Evolutionary conservation across 2,113 vertebrate genomes (phyloP).

Genomic region (Cepphus grylle): DNA sequence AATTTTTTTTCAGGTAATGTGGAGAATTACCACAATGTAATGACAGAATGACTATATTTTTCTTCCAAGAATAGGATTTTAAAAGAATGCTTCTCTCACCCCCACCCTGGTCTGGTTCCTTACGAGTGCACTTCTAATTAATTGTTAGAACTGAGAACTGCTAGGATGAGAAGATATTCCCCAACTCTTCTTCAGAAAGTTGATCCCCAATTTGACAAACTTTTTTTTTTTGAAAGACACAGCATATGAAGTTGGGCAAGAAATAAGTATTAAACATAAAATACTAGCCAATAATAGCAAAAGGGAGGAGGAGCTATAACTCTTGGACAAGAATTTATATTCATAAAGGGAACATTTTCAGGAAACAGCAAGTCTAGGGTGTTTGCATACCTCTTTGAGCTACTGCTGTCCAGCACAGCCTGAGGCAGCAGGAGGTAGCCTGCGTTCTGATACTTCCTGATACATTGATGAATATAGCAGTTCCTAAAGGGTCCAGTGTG

Average conservation of each 20-base stretch:
- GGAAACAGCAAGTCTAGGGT: background rate
- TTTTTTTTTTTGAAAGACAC: background rate
- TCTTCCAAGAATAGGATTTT: background rate
- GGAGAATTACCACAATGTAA: background rate
- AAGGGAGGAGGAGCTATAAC: background rate
- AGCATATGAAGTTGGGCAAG: background rate
- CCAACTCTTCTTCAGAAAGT: background rate
- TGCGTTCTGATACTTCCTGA: background rate
- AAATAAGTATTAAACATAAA: background rate
- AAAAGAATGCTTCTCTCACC: accelerated
- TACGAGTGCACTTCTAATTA: background rate
- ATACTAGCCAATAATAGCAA: background rate
- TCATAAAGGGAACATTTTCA: background rate
- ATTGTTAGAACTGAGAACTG: background rate
- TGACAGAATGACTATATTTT: background rate
- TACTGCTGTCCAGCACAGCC: background rate
- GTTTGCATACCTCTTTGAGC: background rate
- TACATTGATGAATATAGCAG: background rate
- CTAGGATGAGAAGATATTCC: background rate
- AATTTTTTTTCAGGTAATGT: background rate
- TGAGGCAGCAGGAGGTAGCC: accelerated
- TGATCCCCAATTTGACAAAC: background rate
- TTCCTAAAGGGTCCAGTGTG: background rate
- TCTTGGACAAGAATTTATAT: background rate
- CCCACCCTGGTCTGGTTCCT: background rate